Base-by-base conservation (phyloP, 2,113 vertebrate genomes). In the Acrocephalus arundinaceus region DNA sequence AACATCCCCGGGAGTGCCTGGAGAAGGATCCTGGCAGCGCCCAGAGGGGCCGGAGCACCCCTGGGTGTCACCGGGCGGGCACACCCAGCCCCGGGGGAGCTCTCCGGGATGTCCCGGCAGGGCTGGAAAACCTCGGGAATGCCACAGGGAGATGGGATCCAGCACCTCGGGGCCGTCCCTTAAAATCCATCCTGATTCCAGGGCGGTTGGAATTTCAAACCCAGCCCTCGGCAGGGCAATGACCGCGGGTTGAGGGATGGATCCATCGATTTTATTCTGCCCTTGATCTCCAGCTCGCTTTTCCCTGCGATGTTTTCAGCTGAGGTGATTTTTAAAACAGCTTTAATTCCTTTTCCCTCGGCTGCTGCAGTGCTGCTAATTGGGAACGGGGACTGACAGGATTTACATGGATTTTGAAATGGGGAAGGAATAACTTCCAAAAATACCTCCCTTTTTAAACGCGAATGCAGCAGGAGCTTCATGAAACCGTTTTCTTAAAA, bases 171-270 rank as follows among this genome's bases (percentile, higher is more conserved):
- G 3, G 2, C 30, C 48, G 4, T 8, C 52, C 75, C 68, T 31
- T 12, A 7, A 25, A 39, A 85, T 4, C 45, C 45, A 1, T 11
- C 21, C 13, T 0, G 0, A 3, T 49, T 1, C 3, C 15, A 0
- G 14, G 45, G 4, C 0, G 3, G 7, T 16, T 25, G 12, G 28
- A 24, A 12, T 30, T 71, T 12, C 45, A 5, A 7, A 49, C 2
- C 9, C 22, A 22, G 2, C 51, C 39, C 31, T 6, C 8, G 4
- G 4, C 1, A 18, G 33, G 33, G 83, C 9, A 39, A 9, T 0
- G 17, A 3, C 2, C 51, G 0, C 13, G 12, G 45, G 7, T 30
- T 25, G 2, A 49, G 43, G 48, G 66, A 11, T 3, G 27, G 20
- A 68, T 14, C 5, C 22, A 2, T 16, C 0, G 12, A 6, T 37